Conservation (phyloP, 2,113 vertebrate species). For the Edolisoma coerulescens region DNA sequence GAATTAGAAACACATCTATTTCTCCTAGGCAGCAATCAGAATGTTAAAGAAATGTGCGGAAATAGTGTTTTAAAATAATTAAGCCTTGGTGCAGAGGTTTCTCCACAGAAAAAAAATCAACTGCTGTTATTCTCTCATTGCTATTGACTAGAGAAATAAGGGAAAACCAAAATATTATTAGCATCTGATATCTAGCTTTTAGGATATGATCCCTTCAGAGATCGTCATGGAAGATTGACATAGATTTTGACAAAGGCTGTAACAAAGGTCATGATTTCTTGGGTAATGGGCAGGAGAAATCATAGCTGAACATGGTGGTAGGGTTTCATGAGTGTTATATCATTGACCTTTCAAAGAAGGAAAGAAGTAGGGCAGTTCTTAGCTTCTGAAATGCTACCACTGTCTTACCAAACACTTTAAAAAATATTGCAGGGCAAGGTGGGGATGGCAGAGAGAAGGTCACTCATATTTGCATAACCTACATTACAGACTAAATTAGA, state of each 20-base stretch:
- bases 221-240: background rate
- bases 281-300: background rate
- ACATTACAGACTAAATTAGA: conserved; percentile 26
- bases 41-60: background rate
- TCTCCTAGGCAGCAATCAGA: background rate
- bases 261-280: background rate
- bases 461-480: conserved; percentile 52
- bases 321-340: background rate
- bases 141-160: background rate
- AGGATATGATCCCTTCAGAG: background rate
- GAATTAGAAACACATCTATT: background rate
- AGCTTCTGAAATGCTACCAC: conserved; percentile 1
- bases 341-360: conserved; percentile 16
- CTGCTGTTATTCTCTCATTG: background rate
- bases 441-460: background rate
- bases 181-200: background rate
- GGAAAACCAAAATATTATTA: background rate
- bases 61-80: background rate
- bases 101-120: background rate
- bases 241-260: background rate
- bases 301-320: background rate
- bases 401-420: background rate
- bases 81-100: background rate
- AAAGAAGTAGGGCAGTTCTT: conserved; percentile 4
- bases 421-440: conserved; percentile 16